Evolutionary conservation across 2,113 vertebrate species (phyloP), one percentile per base, ranked within the genome.

Genomic region (Oreochromis tanganicae): DNA sequence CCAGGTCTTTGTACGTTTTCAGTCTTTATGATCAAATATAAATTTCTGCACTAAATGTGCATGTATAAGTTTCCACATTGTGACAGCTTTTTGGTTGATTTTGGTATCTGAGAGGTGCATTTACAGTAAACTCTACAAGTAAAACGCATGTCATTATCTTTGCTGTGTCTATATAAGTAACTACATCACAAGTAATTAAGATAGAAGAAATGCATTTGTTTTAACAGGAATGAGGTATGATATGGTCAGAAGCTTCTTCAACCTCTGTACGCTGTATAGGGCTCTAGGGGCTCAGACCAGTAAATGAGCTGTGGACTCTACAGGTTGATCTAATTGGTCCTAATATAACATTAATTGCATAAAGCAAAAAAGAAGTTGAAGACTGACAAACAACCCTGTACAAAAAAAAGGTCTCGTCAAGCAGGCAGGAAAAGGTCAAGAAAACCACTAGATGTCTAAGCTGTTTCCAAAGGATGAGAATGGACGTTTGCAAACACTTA

Each of bases 1-100:
- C 24, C 46, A 50, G 71, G 71, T 78, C 71, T 78, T 87, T 84
- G 34, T 66, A 88, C 73, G 75, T 85, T 86, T 88, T 83, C 9
- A 57, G 32, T 85, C 79, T 82, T 84, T 63, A n/a, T 80, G 90
- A 88, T 85, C 57, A 88, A 87, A 91, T 90, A 29, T 90, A 54
- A 55, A 55, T 89, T 82, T 71, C 36, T 82, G 86, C 79, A 81
- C 41, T 55, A 36, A 54, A 75, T 57, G 55, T 79, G 48, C 50
- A 55, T 34, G 43, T 84, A 54, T 75, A 17, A 27, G 38, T 36
- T 59, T 71, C 32, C 41, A 80, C 21, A 57, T 41, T 81, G 32
- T 57, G 79, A 81, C 14, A 17, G 54, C 79, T 81, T 56, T 78
- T 57, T 57, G 38, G 21, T 57, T 81, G 34, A 17, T 80, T 80